phyloP scores from a whole-genome alignment of 2,113 vertebrate genomes.

The Tyto alba region DNA sequence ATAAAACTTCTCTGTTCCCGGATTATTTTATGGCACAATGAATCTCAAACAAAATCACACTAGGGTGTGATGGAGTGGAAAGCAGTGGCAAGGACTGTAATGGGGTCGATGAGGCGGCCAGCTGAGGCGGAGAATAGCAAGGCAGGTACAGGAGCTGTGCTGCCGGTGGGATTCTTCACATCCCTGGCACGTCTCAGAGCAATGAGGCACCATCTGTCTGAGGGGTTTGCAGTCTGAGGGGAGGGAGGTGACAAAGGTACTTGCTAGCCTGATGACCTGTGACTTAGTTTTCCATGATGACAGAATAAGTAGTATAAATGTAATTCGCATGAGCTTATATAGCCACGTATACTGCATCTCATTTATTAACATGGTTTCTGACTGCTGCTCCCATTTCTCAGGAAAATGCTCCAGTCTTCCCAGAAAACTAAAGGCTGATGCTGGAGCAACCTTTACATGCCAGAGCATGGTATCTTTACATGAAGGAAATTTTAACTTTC shows the following conservation, averaged over 20 bases:
- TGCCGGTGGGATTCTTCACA: background rate
- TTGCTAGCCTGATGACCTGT: background rate
- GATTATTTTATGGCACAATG: background rate
- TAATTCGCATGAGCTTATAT: background rate
- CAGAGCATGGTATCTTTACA: accelerated
- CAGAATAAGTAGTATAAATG: background rate
- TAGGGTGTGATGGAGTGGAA: background rate
- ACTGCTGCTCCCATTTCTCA: background rate
- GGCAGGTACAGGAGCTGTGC: background rate
- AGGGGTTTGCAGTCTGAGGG: background rate
- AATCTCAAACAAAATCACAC: background rate
- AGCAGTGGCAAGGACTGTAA: background rate
- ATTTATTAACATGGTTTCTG: background rate
- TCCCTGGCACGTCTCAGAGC: background rate
- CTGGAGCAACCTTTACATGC: background rate
- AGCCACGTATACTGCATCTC: background rate
- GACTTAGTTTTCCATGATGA: background rate
- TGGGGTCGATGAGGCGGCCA: background rate
- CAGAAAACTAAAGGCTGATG: background rate
- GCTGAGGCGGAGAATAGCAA: background rate
- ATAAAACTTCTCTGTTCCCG: background rate
- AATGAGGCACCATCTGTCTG: background rate
- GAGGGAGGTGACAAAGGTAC: background rate
- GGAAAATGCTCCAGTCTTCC: background rate
- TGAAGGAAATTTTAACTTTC: background rate